Base-by-base conservation (phyloP, 2,888 invertebrate genomes). In the Drosophila hamatofila region DNA sequence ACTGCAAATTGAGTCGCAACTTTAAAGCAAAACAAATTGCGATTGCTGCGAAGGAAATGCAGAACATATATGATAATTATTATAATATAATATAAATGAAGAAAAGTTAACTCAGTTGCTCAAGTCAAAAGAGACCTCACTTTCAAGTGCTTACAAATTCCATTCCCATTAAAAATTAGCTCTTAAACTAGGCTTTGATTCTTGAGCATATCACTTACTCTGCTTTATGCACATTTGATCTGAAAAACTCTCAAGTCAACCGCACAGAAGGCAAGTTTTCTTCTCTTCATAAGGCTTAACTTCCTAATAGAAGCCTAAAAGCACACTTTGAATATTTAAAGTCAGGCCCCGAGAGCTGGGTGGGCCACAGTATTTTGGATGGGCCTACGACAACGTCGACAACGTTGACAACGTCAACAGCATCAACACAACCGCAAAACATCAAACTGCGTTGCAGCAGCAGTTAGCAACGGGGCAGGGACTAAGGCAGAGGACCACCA, bases 361-460 rank as follows among this genome's bases (percentile, higher is more conserved):
- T 11, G 18, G 18, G 18, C 4, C 18, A 44, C 21, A 23, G 44
- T 44, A 23, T 23, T 23, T 44, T 44, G 44, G 44, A 44, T 44
- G 44, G 44, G 61, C 48, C 51, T 21, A 48, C 5, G 58, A 41
- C 58, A 48, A 44, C 42, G 55, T 18, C 37, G 41, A 60, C 56
- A 59, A 42, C 49, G 65, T 57, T 49, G 56, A 59, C 54, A 67
- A 56, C 68, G 57, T 71, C 64, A 71, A 61, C 77, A 78, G 70
- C 79, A 76, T 81, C 70, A 78, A 78, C 78, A 67, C 68, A 88
- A 89, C 84, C 90, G 72, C 90, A 84, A 88, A 84, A 85, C 84
- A 82, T 84, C 88, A 84, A 89, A 82, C 86, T 85, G 68, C 61
- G 63, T 72, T 80, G 72, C 61, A 54, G 54, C 46, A 66, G 35